Base-by-base conservation (phyloP, 1,140 invertebrate species). In the Drosophila pachea region DNA sequence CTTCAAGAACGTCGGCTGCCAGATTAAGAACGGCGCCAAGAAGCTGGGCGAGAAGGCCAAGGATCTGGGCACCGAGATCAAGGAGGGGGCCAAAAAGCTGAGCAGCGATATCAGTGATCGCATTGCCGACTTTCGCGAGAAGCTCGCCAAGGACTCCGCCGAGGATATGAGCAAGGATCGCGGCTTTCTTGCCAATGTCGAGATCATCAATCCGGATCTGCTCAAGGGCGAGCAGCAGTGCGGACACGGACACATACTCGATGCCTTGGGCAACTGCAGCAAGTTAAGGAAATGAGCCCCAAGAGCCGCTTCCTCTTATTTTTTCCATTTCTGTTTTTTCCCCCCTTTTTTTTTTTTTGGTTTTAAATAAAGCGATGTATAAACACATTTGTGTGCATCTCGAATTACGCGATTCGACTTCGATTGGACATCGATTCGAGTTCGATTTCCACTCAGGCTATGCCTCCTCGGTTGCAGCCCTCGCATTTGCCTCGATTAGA, bases 251-350 rank as follows among this genome's bases (percentile, higher is more conserved):
- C 78, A 88, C 64, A 88, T 88, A 12, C 68, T 88, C 16, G 87
- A 88, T 36, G 79, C 81, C 22, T 88, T 88, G 79, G 87, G 87
- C 65, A 88, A 88, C 62, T 88, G 87, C 75, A 88, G 83, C 68
- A 82, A 86, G 52, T 78, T 88, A 68, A 78, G 86, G 55, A 88
- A 88, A 53, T 88, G 55, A 38, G 16, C 29, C 12, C 3, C 5
- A 2, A 5, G 4, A 33, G 12, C 53, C 32, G 32, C 32, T 9
- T 2, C 38, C 22, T 32, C 14, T 14, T 45, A 35, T 63, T 59
- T 62, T 75, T 58, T 75, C 56, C 43, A 49, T 60, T 62, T 56
- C 32, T 59, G 22, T 52, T 59, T 55, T 40, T 62, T 45, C 54
- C n/a, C n/a, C n/a, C n/a, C n/a, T n/a, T 59, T 70, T 22, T 14